These are phyloP conservation scores for Nibea coibor DNA, from an alignment of 2,113 vertebrate species.

Conservation along the genomic window DNA sequence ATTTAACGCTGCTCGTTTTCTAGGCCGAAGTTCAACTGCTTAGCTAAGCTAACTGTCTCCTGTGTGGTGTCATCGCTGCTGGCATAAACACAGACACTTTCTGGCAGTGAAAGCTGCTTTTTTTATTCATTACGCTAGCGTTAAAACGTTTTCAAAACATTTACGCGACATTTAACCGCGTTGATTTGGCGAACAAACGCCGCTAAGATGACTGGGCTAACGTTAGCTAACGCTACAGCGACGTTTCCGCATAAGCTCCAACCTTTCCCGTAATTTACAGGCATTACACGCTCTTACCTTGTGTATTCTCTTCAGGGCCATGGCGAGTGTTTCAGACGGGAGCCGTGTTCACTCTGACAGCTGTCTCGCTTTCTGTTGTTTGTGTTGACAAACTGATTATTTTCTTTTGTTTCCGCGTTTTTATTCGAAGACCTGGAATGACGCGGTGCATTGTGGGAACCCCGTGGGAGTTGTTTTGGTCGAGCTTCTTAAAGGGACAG, in stretches of 20 bases:
- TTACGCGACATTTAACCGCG: rapidly evolving
- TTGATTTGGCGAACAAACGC: constrained; percentile 32
- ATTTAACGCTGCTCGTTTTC: neutral
- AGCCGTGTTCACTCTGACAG: constrained; percentile 22
- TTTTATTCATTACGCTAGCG: neutral
- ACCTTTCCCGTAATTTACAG: constrained; percentile 18
- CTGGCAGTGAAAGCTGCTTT: neutral
- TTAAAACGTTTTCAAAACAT: neutral
- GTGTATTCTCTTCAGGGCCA: constrained; percentile 83
- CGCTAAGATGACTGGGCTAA: constrained; percentile 3
- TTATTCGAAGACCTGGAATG: constrained; percentile 63
- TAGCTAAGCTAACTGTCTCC: constrained; percentile 10
- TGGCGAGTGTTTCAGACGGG: constrained; percentile 25
- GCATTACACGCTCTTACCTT: constrained; percentile 69
- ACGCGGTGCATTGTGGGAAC: constrained; percentile 74
- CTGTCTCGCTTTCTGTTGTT: constrained; percentile 68
- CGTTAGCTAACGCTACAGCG: constrained; percentile 34
- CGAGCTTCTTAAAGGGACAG: constrained; percentile 56
- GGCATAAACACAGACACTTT: neutral
- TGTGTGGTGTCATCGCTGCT: neutral
- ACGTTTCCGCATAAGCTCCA: constrained; percentile 53
- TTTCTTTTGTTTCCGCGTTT: constrained; percentile 82
- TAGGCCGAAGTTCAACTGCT: constrained; percentile 30
- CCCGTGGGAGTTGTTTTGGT: constrained; percentile 23
- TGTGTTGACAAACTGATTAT: constrained; percentile 74